Base-by-base conservation (phyloP, 2,797 vertebrate genomes). In the Phyllotis vaccarum region DNA sequence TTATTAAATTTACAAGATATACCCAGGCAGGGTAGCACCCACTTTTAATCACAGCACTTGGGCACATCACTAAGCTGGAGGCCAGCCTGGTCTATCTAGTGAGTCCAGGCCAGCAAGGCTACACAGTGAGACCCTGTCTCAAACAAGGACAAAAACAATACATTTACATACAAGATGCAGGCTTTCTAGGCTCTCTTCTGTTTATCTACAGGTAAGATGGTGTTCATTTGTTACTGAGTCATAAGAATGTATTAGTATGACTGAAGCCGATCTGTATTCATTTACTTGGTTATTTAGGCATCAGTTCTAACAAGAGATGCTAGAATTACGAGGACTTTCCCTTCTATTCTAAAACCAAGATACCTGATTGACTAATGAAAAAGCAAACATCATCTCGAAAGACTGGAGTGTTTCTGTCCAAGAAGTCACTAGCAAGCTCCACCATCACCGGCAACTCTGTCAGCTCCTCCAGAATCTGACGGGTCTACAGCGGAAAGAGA, bases 311-410 rank as follows among this genome's bases (percentile, higher is more conserved):
- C 46, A 94, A 91, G 14, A 86, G 60, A 93, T 1, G 24, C 46
- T 82, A 54, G 37, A 91, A 89, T 89, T 74, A 89, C 49, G 87
- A 85, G 31, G 86, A 94, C 89, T 81, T 89, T 79, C 78, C 70
- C 64, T 83, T 83, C 5, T n/a, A 89, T 49, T 94, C 70, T 94
- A 94, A 93, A 97, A 83, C 92, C 46, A 94, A 86, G 97, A 3
- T 97, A 99, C 99, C 99, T 98, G 99, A 99, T 94, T 99, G 99
- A 98, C 99, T 99, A 98, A 99, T 99, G 98, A 99, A 99, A 98
- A 99, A 99, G 98, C 99, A 99, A 95, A 99, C 99, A 0, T 99
- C 99, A 1, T 99, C 99, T 96, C 99, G 98, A 98, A 99, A 99
- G 96, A 99, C 99, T 0, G 99, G 99, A 0, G 99, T 99, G 98